Evolutionary conservation across 2,888 invertebrate species (phyloP).

Genomic region (Argynnis bischoffii): DNA sequence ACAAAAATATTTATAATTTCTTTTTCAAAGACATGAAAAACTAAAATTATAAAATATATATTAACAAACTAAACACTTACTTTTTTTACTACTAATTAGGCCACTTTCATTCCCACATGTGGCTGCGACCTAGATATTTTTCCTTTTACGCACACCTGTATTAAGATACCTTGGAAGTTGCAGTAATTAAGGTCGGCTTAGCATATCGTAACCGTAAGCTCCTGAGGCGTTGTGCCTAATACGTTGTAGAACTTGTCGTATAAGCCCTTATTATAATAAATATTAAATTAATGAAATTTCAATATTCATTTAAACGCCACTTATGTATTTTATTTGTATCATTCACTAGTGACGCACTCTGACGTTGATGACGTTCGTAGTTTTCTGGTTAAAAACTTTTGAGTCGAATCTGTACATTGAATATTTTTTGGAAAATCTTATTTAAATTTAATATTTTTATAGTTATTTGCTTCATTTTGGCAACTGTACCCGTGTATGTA

Average conservation of each 20-base stretch:
- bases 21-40: background rate
- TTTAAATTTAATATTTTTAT: too few species aligned
- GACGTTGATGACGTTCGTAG: too few species aligned
- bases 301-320: background rate
- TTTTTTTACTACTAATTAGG: constrained; percentile 28
- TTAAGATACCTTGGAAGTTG: constrained; percentile 27
- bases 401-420: too few species aligned
- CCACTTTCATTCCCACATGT: constrained; percentile 18
- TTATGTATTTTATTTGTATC: background rate
- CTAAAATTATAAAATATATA: constrained; percentile 1
- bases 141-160: constrained; percentile 24
- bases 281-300: constrained; percentile 13
- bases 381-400: too few species aligned
- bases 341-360: too few species aligned
- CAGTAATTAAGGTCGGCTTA: constrained; percentile 29
- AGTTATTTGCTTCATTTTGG: too few species aligned
- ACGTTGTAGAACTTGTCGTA: constrained; percentile 9
- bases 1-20: too few species aligned
- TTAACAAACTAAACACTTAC: constrained; percentile 12
- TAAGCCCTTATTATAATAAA: constrained; percentile 17
- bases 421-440: too few species aligned
- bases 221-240: constrained; percentile 28
- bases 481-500: too few species aligned
- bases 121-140: constrained; percentile 23
- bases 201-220: constrained; percentile 29